Conservation (phyloP, 2,113 vertebrate genomes). For the Gallinago jamesoni region DNA sequence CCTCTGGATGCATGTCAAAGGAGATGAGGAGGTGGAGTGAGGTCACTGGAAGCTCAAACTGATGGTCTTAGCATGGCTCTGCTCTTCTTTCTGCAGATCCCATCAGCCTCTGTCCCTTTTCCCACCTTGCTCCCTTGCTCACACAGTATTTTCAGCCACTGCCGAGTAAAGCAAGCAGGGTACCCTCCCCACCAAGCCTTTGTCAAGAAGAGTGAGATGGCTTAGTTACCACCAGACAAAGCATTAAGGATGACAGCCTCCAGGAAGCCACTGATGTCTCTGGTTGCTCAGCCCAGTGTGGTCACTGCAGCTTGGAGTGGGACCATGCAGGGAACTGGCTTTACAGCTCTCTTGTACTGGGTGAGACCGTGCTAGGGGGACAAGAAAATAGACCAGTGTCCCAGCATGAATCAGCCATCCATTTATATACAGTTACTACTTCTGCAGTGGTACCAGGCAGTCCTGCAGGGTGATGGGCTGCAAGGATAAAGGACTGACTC, state of each 20-base stretch:
- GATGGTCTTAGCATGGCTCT: not conserved
- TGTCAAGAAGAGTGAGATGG: not conserved
- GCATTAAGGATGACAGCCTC: not conserved
- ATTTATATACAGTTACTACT: not conserved
- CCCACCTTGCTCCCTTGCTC: not conserved
- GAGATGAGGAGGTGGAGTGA: not conserved
- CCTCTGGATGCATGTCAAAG: not conserved
- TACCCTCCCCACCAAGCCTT: not conserved
- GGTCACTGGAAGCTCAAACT: not conserved
- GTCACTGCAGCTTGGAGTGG: not conserved
- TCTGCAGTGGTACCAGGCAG: conserved; percentile 49
- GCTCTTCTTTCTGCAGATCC: not conserved
- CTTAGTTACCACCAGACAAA: not conserved
- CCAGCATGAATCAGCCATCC: conserved; percentile 34
- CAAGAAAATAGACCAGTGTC: conserved; percentile 52
- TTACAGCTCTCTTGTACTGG: not conserved
- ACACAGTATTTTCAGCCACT: not conserved
- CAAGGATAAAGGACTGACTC: conserved; percentile 15
- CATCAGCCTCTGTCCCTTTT: not conserved
- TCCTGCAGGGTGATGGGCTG: not conserved
- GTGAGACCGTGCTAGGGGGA: not conserved
- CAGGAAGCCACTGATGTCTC: not conserved
- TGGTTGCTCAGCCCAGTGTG: not conserved
- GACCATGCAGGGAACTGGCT: not conserved
- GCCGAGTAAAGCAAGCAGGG: not conserved